Evolutionary conservation across 2,888 invertebrate species (phyloP).

Genomic region (Scaptomyza polygonia): DNA sequence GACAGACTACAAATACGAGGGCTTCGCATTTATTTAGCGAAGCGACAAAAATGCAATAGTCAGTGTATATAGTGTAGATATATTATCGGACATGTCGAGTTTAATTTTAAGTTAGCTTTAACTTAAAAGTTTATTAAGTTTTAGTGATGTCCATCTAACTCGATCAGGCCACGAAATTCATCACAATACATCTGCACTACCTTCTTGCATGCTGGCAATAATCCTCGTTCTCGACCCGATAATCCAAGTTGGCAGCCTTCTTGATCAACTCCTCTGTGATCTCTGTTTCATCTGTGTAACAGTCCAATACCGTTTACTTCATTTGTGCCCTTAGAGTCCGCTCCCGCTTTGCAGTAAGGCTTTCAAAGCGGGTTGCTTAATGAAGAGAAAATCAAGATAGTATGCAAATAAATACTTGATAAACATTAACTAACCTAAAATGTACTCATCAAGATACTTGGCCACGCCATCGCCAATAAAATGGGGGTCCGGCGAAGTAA

Average conservation of each 20-base stretch:
- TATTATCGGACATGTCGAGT: slow-evolving; percentile 22
- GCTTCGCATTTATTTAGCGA: slow-evolving; percentile 93
- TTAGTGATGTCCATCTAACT: slow-evolving; percentile 85
- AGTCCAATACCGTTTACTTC: slow-evolving; percentile 85
- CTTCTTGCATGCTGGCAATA: slow-evolving; percentile 86
- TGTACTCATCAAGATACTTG: slow-evolving; percentile 83
- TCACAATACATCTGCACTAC: slow-evolving; percentile 87
- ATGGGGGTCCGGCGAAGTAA: too few relatives aligned
- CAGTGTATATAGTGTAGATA: slow-evolving; percentile 47
- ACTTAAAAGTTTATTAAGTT: slow-evolving; percentile 27
- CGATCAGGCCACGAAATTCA: slow-evolving; percentile 86
- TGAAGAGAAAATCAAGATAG: background rate
- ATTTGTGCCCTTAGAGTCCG: slow-evolving; percentile 87
- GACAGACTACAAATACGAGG: slow-evolving; percentile 95
- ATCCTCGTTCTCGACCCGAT: slow-evolving; percentile 85
- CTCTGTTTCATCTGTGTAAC: slow-evolving; percentile 84
- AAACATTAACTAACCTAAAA: slow-evolving; percentile 63
- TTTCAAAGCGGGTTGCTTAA: slow-evolving; percentile 86
- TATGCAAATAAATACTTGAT: slow-evolving; percentile 11
- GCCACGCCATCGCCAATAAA: slow-evolving; percentile 68
- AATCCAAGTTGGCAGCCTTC: slow-evolving; percentile 85
- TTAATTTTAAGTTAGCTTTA: slow-evolving; percentile 29
- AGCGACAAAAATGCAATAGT: slow-evolving; percentile 13
- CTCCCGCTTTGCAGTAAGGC: slow-evolving; percentile 85
- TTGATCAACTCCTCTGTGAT: slow-evolving; percentile 85